Evolutionary conservation across 2,113 vertebrate genomes (phyloP), one percentile per base, ranked within the genome.

Genomic region (Ornithorhynchus anatinus): DNA sequence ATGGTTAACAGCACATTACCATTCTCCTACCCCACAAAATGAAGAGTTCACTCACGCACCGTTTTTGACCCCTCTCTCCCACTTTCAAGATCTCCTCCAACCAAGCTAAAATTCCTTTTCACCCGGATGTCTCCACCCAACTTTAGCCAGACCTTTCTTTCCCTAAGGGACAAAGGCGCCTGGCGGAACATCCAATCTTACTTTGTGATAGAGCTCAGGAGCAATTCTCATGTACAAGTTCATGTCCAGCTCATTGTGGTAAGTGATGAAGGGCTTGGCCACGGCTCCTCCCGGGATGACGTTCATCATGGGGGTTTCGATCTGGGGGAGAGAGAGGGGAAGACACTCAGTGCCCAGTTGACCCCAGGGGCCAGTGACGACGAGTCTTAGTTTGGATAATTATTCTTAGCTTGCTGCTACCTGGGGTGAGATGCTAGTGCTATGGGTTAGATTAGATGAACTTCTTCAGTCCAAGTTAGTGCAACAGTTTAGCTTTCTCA

Each of bases 261-360:
- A 91, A 1, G 97, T 99, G 68, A 99, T 88, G 74, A 99, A 99
- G 36, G 97, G 98, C 75, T 90, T 96, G 67, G 98, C 98, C 72
- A 98, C 94, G 22, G 98, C 98, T 59, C 98, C 98, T 2, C 98
- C 97, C 16, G 98, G 96, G 75, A 99, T 96, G 50, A 98, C 47
- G 77, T 99, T 99, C 98, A 99, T 99, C 98, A 99, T 98, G 25
- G 98, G 98, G 8, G 98, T 99, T 91, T 99, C 98, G 72, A 99
- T 91, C 98, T 99, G 81, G 47, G 54, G n/a, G 74, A 67, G 47
- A 31, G 59, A 44, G 4, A 75, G 13, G 20, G 5, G 62, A 40
- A 69, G 37, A 66, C 4, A 53, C 9, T 70, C 42, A 54, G 37
- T 54, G 23, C 14, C 45, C 17, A 67, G 22, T 69, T 8, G 62